These are phyloP conservation scores for Aythya fuligula DNA, from an alignment of 2,797 vertebrate species.

Conservation along the genomic window DNA sequence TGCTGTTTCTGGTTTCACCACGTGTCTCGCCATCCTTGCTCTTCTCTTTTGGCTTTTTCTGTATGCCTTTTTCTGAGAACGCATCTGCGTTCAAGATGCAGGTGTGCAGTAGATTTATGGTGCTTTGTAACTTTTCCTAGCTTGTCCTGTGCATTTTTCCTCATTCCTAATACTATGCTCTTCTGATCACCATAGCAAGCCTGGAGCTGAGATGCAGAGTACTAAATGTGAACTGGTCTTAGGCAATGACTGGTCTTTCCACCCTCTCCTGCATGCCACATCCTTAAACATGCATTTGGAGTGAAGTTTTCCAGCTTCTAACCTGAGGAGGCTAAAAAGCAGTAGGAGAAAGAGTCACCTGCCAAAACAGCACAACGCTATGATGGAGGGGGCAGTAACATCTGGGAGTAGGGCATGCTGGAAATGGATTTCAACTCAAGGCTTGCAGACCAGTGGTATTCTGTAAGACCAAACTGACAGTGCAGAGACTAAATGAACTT, in stretches of 20 bases:
- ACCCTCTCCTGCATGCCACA: not conserved
- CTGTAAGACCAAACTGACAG: not conserved
- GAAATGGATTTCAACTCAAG: not conserved
- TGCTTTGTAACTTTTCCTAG: not conserved
- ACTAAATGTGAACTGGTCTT: not conserved
- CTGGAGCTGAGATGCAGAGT: not conserved
- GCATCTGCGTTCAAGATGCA: not conserved
- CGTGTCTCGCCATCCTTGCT: not conserved
- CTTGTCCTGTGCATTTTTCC: not conserved
- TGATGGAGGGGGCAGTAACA: not conserved
- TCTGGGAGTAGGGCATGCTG: not conserved
- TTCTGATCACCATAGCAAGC: not conserved
- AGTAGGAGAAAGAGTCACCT: not conserved
- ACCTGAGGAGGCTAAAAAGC: not conserved
- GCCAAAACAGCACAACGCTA: not conserved
- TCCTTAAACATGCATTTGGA: not conserved
- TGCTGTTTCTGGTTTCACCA: not conserved
- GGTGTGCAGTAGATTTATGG: not conserved
- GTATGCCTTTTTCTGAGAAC: not conserved
- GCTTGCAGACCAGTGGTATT: not conserved
- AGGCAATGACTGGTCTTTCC: not conserved
- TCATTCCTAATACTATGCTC: not conserved
- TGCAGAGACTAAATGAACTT: not conserved
- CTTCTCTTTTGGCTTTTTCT: not conserved
- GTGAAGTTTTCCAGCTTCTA: not conserved